Percentiles rank a stretch among this genome's conserved stretches.
These are phyloP conservation scores for Parambassis ranga DNA, from an alignment of 2,797 vertebrate species.

Conservation along the genomic window DNA sequence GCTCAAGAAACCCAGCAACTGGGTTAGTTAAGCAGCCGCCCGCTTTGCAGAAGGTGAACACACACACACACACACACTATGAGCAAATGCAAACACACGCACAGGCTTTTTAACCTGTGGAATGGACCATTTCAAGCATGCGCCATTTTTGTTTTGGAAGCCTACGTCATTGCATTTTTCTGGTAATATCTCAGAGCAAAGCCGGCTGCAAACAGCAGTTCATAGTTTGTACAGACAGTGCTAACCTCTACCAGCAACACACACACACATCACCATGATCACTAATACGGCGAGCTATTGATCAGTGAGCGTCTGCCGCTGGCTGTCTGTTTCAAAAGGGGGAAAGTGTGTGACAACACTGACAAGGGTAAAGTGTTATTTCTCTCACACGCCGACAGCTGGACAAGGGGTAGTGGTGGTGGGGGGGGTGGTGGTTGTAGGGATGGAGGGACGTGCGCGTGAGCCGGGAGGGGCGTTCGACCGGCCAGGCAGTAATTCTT, in stretches of 20 bases:
- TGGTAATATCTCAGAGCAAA: background rate
- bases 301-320: conserved; percentile 88
- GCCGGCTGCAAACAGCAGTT: background rate
- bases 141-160: background rate
- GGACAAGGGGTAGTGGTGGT: conserved; percentile 84
- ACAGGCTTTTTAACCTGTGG: conserved; percentile 1
- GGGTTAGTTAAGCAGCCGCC: conserved; percentile 16
- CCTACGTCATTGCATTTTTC: background rate
- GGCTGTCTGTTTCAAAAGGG: conserved; percentile 49
- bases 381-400: conserved; percentile 94
- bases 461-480: conserved; percentile 44
- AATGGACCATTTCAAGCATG: conserved; percentile 3
- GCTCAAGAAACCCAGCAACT: conserved; percentile 15
- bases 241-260: conserved; percentile 1
- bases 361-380: conserved; percentile 98
- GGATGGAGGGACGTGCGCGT: conserved; percentile 21
- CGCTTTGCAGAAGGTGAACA: conserved; percentile 9
- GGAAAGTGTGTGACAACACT: conserved; percentile 81
- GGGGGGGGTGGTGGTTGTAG: conserved; percentile 68
- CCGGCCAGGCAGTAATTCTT: conserved; percentile 97
- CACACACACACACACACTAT: conserved; percentile 9
- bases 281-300: conserved; percentile 86
- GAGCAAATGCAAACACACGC: background rate
- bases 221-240: background rate
- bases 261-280: conserved; percentile 79